Conservation (phyloP, 2,888 invertebrate species). For the Caenorhabditis angaria region DNA sequence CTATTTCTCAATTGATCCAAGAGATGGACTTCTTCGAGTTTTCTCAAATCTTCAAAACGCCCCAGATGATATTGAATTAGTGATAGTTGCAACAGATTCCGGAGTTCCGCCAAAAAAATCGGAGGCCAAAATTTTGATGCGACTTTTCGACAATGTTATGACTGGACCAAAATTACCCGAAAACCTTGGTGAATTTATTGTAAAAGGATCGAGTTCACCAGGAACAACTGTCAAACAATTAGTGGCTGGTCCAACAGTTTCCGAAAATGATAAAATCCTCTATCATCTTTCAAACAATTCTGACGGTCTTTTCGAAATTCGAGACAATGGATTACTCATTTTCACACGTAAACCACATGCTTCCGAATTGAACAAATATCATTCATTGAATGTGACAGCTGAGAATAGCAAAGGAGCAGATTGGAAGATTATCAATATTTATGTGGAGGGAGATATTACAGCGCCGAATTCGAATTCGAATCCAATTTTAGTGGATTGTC, state of each 20-base stretch:
- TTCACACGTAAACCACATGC: conserved; percentile 52
- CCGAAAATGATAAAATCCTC: conserved; percentile 15
- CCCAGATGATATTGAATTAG: conserved; percentile 44
- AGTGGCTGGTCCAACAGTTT: conserved; percentile 24
- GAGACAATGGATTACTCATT: conserved; percentile 46
- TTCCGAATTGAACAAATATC: conserved; percentile 49
- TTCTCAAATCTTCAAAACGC: conserved; percentile 25
- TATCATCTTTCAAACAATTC: conserved; percentile 22
- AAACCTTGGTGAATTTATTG: conserved; percentile 5
- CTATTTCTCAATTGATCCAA: conserved; percentile 43
- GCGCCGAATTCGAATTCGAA: background rate
- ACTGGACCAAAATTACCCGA: conserved; percentile 27
- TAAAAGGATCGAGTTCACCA: conserved; percentile 15
- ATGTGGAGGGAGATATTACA: conserved; percentile 36
- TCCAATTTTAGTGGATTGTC: conserved; percentile 28
- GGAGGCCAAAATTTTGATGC: conserved; percentile 36
- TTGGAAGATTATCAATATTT: conserved; percentile 38
- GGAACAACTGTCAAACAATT: conserved; percentile 27
- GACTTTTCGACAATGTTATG: conserved; percentile 26
- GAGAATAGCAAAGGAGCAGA: conserved; percentile 49
- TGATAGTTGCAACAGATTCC: conserved; percentile 55
- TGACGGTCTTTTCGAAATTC: conserved; percentile 33
- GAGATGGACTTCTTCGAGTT: conserved; percentile 41
- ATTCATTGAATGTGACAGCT: conserved; percentile 60
- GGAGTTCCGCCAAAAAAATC: conserved; percentile 61